Evolutionary conservation across 1,140 invertebrate species (phyloP).

Genomic region (Condylostylus longicornis): DNA sequence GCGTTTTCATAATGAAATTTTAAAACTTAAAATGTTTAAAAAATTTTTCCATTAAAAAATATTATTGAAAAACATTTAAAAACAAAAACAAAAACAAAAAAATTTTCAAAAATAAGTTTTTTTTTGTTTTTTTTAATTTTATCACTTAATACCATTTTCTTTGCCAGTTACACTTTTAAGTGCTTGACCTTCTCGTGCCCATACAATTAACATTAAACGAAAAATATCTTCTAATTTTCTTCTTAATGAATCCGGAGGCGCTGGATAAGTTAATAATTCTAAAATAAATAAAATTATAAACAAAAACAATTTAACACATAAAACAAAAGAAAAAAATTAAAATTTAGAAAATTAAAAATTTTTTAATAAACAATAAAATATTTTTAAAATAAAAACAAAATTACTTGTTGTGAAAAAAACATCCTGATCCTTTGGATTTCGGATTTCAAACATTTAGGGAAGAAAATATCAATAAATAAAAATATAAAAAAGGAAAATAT

Average conservation of each 20-base stretch:
- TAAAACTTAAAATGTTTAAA: neutral
- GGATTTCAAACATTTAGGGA: no score
- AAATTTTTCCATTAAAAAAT: no score
- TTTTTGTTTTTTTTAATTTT: neutral
- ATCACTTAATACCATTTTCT: constrained; percentile 37
- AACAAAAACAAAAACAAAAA: no score
- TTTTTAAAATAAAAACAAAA: no score
- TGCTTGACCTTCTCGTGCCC: constrained; percentile 58
- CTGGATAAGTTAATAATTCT: constrained; percentile 30
- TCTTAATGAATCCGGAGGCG: constrained; percentile 41
- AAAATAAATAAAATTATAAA: neutral
- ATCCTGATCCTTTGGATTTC: no score
- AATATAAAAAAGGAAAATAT: no score
- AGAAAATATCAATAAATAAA: no score
- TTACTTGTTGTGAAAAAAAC: no score
- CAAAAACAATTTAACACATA: neutral
- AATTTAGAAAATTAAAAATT: neutral
- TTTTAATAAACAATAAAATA: neutral
- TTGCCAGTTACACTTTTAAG: constrained; percentile 41
- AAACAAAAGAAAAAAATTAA: neutral
- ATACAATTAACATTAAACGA: constrained; percentile 64
- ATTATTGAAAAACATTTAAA: no score
- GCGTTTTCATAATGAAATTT: constrained; percentile 1
- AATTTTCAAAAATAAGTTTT: constrained; percentile 1
- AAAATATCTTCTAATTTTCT: constrained; percentile 57